Evolutionary conservation across 2,113 vertebrate genomes (phyloP).

Genomic region (Chaetops frenatus): DNA sequence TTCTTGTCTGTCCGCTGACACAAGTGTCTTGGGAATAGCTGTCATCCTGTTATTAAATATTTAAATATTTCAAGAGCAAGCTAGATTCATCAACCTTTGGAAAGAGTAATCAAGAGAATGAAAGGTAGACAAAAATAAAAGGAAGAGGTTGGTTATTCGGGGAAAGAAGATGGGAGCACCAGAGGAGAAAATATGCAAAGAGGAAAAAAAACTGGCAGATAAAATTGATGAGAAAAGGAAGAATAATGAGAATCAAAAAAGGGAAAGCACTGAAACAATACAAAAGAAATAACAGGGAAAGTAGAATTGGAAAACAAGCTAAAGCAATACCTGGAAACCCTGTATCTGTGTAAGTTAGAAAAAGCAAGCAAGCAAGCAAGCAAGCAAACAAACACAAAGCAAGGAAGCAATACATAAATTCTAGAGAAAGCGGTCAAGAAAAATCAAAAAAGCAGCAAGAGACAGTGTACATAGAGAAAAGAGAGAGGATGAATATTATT

Average conservation of each 20-base stretch:
- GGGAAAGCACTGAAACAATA: constrained; percentile 6
- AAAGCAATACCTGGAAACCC: neutral
- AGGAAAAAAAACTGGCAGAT: constrained; percentile 11
- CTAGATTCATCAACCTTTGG: constrained; percentile 63
- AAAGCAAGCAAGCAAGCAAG: neutral
- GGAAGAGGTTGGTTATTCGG: constrained; percentile 14
- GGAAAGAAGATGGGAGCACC: constrained; percentile 17
- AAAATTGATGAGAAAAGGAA: constrained; percentile 40
- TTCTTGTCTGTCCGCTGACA: constrained; percentile 62
- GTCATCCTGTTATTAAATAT: constrained; percentile 68
- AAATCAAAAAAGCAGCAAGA: neutral
- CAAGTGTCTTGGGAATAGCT: constrained; percentile 55
- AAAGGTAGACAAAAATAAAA: constrained; percentile 61
- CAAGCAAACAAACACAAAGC: neutral
- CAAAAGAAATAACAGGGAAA: neutral
- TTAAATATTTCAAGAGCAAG: constrained; percentile 68
- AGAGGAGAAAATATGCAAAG: constrained; percentile 43
- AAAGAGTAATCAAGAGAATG: constrained; percentile 64
- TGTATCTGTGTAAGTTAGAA: neutral
- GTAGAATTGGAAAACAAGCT: neutral
- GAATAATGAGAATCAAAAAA: constrained; percentile 11
- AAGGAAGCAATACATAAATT: neutral
- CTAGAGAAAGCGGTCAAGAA: neutral
- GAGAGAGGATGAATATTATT: neutral
- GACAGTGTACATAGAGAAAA: neutral